Percentiles rank a stretch among this genome's conserved stretches.
phyloP scores from a whole-genome alignment of 2,797 vertebrate genomes.

The Lepus oiostolus region DNA sequence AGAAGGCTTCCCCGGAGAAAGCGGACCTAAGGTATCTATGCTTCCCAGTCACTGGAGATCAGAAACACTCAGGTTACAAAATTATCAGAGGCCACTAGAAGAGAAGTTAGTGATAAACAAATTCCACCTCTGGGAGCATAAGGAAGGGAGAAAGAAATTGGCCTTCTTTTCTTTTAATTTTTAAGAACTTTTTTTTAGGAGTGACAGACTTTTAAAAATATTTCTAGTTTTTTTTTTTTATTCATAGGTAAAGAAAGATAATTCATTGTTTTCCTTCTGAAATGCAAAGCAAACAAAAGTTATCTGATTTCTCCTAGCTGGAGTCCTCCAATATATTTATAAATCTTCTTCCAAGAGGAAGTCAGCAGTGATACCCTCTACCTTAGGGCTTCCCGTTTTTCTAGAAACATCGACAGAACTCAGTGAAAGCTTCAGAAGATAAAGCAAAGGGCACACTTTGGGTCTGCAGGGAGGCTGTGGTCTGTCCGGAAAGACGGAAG shows the following conservation, averaged over 20 bases:
- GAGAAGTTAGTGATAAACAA: background rate
- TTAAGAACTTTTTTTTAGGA: background rate
- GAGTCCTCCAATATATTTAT: background rate
- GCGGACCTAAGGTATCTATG: conserved; percentile 83
- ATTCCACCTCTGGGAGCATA: background rate
- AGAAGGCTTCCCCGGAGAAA: conserved; percentile 84
- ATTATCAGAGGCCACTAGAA: background rate
- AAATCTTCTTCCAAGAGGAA: background rate
- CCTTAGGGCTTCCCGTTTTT: background rate
- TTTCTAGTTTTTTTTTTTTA: conserved; percentile 31
- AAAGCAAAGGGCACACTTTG: background rate
- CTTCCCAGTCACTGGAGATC: background rate
- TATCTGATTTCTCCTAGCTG: background rate
- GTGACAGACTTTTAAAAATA: background rate
- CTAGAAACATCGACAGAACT: background rate
- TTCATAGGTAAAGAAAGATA: conserved; percentile 7
- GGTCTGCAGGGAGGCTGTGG: background rate
- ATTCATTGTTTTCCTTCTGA: conserved; percentile 16
- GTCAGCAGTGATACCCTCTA: background rate
- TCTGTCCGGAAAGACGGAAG: background rate
- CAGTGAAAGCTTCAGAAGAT: background rate
- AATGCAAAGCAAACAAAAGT: conserved; percentile 23
- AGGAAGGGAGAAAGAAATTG: background rate
- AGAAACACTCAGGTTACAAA: background rate
- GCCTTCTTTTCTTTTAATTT: background rate